Percentiles rank a stretch among this genome's conserved stretches.
phyloP scores from a whole-genome alignment of 1,140 invertebrate species.

The Lysiphlebus fabarum region DNA sequence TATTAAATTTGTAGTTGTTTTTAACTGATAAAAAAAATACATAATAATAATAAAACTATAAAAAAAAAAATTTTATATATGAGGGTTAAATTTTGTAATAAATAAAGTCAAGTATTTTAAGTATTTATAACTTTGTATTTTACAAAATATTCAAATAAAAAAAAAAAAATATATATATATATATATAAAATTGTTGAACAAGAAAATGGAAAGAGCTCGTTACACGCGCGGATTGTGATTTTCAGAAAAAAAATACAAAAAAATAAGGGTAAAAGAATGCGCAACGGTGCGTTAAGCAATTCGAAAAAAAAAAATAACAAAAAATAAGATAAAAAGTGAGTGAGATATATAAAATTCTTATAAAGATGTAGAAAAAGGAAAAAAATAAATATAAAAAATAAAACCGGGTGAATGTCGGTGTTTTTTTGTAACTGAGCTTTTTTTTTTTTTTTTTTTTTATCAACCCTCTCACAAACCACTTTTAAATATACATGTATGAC shows the following conservation, averaged over 20 bases:
- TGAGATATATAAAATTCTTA: constrained; percentile 16
- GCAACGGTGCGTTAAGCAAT: constrained; percentile 27
- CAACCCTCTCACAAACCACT: too few species aligned
- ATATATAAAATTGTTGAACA: neutral
- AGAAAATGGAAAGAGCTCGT: constrained; percentile 30
- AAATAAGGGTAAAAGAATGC: constrained; percentile 23
- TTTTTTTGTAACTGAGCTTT: neutral
- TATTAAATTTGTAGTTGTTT: too few species aligned
- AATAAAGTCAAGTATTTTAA: too few species aligned
- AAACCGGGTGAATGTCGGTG: neutral
- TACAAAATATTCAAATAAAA: constrained; percentile 16
- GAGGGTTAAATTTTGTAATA: too few species aligned
- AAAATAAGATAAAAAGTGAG: constrained; percentile 14
- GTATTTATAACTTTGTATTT: too few species aligned
- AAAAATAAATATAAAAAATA: neutral
- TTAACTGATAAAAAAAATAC: too few species aligned
- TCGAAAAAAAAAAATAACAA: constrained; percentile 11
- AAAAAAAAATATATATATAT: constrained; percentile 27
- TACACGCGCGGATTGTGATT: constrained; percentile 35
- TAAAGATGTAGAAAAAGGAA: constrained; percentile 7
- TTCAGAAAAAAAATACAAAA: constrained; percentile 13
- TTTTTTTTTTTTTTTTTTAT: neutral
- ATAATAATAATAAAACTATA: too few species aligned
- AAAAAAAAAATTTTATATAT: too few species aligned
- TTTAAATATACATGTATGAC: too few species aligned